phyloP scores from a whole-genome alignment of 1,140 invertebrate genomes.

The Caerostris extrusa region DNA sequence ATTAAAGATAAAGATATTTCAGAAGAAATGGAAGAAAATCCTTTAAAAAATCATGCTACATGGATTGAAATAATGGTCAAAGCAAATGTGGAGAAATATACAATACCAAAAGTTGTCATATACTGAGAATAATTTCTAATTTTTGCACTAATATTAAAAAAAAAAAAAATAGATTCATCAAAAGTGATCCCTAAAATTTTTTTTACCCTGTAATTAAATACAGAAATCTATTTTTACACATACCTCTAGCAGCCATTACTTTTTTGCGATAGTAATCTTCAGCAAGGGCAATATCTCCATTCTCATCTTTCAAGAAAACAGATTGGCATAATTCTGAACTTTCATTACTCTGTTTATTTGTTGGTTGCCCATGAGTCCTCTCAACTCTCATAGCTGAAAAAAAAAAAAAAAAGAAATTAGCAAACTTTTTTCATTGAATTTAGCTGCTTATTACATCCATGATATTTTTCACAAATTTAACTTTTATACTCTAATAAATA shows the following conservation, averaged over 20 bases:
- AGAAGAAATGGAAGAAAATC: no score
- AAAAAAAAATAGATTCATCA: not conserved
- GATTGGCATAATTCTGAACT: not conserved
- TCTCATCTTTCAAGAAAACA: not conserved
- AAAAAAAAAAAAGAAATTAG: no score
- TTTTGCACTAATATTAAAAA: not conserved
- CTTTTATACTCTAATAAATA: no score
- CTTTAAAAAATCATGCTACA: no score
- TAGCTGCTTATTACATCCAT: no score
- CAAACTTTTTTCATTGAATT: no score
- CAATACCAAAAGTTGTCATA: no score
- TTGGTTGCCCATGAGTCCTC: not conserved
- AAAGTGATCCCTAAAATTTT: not conserved
- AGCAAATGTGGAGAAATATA: no score
- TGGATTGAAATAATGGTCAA: no score
- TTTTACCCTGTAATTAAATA: not conserved
- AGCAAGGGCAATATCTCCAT: conserved; percentile 1
- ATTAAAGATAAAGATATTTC: no score
- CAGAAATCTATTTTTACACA: not conserved
- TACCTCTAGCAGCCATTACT: conserved; percentile 40
- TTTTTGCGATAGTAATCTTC: conserved; percentile 55
- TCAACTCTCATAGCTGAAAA: not conserved
- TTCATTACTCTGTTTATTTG: not conserved
- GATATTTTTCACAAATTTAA: no score
- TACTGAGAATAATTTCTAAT: no score